Conservation (phyloP, 2,113 vertebrate species). For the Protobothrops flavoviridis region DNA sequence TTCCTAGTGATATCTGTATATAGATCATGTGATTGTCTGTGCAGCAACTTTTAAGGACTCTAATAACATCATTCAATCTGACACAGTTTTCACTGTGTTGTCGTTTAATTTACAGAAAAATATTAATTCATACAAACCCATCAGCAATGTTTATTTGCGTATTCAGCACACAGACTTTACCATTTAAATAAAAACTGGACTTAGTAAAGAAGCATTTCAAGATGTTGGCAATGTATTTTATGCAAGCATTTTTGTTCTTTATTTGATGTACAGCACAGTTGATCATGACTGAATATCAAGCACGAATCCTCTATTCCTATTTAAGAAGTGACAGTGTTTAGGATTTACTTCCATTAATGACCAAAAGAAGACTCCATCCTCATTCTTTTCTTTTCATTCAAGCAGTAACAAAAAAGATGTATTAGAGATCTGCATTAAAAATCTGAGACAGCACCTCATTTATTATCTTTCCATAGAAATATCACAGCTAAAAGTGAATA, state of each 20-base stretch:
- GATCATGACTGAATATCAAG: neutral
- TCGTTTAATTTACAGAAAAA: neutral
- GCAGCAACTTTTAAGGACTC: neutral
- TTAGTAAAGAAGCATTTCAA: neutral
- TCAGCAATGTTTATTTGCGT: neutral
- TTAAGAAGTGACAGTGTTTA: constrained; percentile 13
- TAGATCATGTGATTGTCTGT: neutral
- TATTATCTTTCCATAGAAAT: constrained; percentile 49
- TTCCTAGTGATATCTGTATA: neutral
- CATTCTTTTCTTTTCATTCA: constrained; percentile 39
- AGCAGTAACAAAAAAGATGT: constrained; percentile 39
- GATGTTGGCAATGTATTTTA: neutral
- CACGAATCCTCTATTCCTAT: neutral
- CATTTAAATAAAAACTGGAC: neutral
- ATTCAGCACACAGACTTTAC: neutral
- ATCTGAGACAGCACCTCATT: constrained; percentile 54
- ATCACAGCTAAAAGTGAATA: constrained; percentile 52
- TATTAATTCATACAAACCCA: neutral
- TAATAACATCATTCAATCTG: neutral
- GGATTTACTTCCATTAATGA: constrained; percentile 17
- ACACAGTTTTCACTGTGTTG: neutral
- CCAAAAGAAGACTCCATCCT: constrained; percentile 38
- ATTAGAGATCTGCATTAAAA: constrained; percentile 54
- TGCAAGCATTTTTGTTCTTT: neutral
- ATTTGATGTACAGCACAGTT: neutral